phyloP scores from a whole-genome alignment of 2,113 vertebrate species.

The Poicephalus gulielmi region DNA sequence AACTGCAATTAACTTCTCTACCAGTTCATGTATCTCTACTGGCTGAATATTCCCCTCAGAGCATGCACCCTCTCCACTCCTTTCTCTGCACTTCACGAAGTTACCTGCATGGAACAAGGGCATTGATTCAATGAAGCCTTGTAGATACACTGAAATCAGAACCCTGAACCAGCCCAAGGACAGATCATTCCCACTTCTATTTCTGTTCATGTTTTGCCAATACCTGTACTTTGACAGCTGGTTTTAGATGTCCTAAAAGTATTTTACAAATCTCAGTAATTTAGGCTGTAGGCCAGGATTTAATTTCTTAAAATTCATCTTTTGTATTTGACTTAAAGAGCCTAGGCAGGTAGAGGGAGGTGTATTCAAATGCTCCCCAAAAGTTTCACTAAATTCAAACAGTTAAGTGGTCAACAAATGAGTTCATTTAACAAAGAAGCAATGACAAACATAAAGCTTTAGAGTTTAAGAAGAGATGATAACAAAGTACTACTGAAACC shows the following conservation, averaged over 20 bases:
- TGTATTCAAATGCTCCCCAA: neutral
- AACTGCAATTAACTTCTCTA: neutral
- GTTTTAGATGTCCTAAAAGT: neutral
- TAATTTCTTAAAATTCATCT: neutral
- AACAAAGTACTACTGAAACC: neutral
- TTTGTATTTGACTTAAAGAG: neutral
- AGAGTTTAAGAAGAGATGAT: neutral
- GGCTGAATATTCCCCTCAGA: rapidly evolving
- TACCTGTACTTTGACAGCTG: neutral
- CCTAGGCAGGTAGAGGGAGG: neutral
- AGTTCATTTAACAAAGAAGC: neutral
- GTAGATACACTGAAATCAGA: neutral
- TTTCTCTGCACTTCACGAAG: neutral
- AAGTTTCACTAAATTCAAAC: neutral
- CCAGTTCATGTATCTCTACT: neutral
- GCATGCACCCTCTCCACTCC: neutral
- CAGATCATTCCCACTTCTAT: neutral
- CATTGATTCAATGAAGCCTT: neutral
- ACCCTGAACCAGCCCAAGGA: neutral
- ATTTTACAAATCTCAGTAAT: neutral
- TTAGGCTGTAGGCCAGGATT: neutral
- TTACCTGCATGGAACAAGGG: neutral
- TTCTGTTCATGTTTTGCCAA: neutral
- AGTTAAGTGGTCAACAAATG: neutral
- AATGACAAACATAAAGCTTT: neutral